Percentiles rank a stretch among this genome's conserved stretches.
These are phyloP conservation scores for Eolophus roseicapilla DNA, from an alignment of 2,113 vertebrate species.

Conservation along the genomic window DNA sequence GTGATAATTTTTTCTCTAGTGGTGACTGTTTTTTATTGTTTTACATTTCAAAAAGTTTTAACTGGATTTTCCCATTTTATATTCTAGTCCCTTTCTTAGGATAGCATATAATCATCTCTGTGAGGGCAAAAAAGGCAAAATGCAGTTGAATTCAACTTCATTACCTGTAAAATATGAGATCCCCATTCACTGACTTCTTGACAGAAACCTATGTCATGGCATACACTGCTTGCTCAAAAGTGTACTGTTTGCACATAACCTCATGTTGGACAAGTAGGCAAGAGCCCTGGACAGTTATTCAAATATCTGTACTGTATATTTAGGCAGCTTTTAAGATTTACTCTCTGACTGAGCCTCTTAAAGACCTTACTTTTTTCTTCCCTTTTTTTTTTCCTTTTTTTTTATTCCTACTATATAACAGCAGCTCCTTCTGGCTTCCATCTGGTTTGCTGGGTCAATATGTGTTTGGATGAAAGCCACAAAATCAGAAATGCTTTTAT, in stretches of 20 bases:
- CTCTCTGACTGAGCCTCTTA: neutral
- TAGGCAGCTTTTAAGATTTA: neutral
- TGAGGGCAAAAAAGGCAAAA: neutral
- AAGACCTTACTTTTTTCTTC: neutral
- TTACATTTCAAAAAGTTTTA: neutral
- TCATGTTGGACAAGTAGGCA: neutral
- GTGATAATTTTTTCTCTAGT: neutral
- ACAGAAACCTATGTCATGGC: neutral
- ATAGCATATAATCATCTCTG: neutral
- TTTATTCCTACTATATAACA: neutral
- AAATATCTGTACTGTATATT: neutral
- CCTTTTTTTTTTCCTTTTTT: neutral
- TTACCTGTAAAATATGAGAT: neutral
- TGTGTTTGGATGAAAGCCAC: constrained; percentile 28
- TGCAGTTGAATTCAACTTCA: neutral
- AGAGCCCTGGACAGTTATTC: neutral
- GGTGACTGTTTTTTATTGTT: neutral
- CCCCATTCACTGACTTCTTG: neutral
- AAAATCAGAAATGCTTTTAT: constrained; percentile 14
- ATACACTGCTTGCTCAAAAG: neutral
- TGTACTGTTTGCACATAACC: neutral
- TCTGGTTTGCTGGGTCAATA: constrained; percentile 4
- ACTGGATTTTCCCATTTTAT: neutral
- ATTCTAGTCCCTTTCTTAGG: neutral
- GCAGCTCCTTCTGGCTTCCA: neutral